Evolutionary conservation across 2,113 vertebrate genomes (phyloP).

Genomic region (Chionomys nivalis): DNA sequence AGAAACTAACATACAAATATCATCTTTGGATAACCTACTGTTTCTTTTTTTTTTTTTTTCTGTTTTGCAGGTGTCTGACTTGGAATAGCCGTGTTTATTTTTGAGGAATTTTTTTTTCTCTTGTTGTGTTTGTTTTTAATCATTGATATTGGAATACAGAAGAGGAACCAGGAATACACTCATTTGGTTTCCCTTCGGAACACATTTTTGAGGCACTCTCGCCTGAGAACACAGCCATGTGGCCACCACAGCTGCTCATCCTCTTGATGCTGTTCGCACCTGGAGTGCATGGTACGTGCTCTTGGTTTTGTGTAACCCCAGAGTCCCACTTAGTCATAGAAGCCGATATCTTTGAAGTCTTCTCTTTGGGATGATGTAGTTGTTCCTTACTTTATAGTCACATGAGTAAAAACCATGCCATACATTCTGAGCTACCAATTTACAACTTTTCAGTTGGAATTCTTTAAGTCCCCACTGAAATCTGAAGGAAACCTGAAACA

Average conservation of each 20-base stretch:
- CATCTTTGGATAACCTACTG: background rate
- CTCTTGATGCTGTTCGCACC: slow-evolving; percentile 91
- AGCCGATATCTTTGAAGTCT: slow-evolving; percentile 53
- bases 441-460: background rate
- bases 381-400: background rate
- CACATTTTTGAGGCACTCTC: slow-evolving; percentile 85
- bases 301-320: background rate
- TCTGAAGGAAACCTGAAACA: background rate
- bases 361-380: background rate
- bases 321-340: background rate
- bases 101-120: slow-evolving; percentile 38
- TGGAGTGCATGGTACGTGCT: slow-evolving; percentile 89
- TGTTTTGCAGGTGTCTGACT: slow-evolving; percentile 84
- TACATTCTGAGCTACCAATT: background rate
- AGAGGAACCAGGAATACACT: slow-evolving; percentile 74
- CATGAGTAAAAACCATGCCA: background rate
- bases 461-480: slow-evolving; percentile 19
- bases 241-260: slow-evolving; percentile 92
- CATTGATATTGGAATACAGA: slow-evolving; percentile 73
- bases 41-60: slow-evolving; percentile 22
- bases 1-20: background rate
- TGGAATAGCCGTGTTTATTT: slow-evolving; percentile 80
- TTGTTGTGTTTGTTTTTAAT: slow-evolving; percentile 59
- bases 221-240: slow-evolving; percentile 90
- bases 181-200: slow-evolving; percentile 84